Evolutionary conservation across 2,888 invertebrate genomes (phyloP).

Genomic region (Trisateles emortualis): DNA sequence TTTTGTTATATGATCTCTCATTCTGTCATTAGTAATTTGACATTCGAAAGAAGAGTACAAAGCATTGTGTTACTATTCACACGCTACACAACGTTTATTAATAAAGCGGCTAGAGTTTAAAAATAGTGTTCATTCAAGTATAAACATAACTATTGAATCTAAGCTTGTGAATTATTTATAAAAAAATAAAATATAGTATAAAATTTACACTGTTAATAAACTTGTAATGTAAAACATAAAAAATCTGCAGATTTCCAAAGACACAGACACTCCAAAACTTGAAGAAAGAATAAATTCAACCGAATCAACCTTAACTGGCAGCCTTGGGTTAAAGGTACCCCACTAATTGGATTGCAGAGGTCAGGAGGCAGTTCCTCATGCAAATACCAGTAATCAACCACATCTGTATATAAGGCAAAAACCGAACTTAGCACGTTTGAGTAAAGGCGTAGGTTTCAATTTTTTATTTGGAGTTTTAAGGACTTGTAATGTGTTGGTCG

Average conservation of each 20-base stretch:
- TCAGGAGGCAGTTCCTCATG: slow-evolving; percentile 13
- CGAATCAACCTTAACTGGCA: slow-evolving; percentile 5
- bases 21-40: too few species aligned
- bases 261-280: background rate
- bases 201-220: too few species aligned
- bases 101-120: too few species aligned
- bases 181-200: too few species aligned
- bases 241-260: background rate
- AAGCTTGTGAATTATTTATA: too few species aligned
- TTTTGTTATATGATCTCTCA: too few species aligned
- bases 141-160: too few species aligned
- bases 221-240: background rate
- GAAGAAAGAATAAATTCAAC: slow-evolving; percentile 1
- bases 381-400: slow-evolving; percentile 7
- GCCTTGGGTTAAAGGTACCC: slow-evolving; percentile 16
- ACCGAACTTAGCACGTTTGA: background rate
- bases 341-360: slow-evolving; percentile 18
- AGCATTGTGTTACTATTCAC: too few species aligned
- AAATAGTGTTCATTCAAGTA: too few species aligned
- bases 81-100: too few species aligned
- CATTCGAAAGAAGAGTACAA: too few species aligned
- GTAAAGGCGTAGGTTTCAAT: background rate
- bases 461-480: background rate
- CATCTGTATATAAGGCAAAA: background rate
- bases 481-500: too few species aligned